Evolutionary conservation across 1,140 invertebrate genomes (phyloP).

Genomic region (Ridgeia piscesae): DNA sequence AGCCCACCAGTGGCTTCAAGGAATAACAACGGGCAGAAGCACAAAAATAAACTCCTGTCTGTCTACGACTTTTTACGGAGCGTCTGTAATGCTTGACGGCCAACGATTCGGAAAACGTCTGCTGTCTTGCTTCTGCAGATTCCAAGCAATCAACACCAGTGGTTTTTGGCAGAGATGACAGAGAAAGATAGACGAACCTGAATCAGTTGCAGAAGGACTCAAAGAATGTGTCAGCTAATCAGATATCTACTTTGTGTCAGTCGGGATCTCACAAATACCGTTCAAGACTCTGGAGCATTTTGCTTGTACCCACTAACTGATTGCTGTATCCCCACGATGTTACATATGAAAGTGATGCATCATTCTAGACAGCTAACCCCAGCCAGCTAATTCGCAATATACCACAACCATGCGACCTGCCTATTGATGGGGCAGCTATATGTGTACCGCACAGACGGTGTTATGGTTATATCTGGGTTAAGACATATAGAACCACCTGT

Average conservation of each 20-base stretch:
- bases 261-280: neutral
- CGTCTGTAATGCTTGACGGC: neutral
- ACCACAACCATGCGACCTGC: neutral
- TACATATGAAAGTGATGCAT: neutral
- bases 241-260: neutral
- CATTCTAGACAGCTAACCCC: neutral
- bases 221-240: neutral
- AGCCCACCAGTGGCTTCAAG: neutral
- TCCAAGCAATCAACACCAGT: neutral
- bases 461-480: neutral
- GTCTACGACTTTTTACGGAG: neutral
- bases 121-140: neutral
- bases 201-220: neutral
- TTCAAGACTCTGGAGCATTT: neutral
- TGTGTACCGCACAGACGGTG: neutral
- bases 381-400: neutral
- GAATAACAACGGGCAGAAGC: neutral
- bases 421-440: neutral
- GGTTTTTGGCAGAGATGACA: neutral
- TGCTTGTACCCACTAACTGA: neutral
- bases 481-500: neutral
- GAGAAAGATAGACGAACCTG: neutral
- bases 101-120: neutral
- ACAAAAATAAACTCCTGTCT: neutral
- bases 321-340: neutral